A percentile compares a stretch with the other conserved stretches of the same genome.
phyloP scores from a whole-genome alignment of 2,113 vertebrate species.

The Petrocephalus zakoni region DNA sequence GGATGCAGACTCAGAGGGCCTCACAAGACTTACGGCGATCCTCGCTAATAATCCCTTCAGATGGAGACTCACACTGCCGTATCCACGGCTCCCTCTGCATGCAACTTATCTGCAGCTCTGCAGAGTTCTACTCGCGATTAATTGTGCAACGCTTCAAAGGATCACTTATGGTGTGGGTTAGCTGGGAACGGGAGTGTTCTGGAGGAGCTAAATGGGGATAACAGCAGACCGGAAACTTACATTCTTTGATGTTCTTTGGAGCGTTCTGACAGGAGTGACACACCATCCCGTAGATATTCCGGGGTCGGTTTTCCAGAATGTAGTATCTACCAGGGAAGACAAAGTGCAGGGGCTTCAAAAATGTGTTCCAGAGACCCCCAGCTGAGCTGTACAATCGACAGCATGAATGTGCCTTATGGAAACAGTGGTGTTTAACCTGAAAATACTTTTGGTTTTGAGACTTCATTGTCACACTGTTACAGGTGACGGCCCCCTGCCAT shows the following conservation, averaged over 20 bases:
- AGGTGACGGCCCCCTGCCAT: neutral
- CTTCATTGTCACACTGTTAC: neutral
- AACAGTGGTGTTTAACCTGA: neutral
- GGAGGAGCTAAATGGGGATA: neutral
- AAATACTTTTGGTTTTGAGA: neutral
- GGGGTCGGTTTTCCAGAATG: slow-evolving; percentile 87
- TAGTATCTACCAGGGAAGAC: slow-evolving; percentile 72
- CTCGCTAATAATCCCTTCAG: neutral
- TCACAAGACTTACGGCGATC: neutral
- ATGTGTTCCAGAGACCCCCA: neutral
- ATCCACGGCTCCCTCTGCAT: neutral
- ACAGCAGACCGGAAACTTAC: slow-evolving; percentile 61
- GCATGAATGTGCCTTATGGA: neutral
- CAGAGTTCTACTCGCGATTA: neutral
- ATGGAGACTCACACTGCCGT: neutral
- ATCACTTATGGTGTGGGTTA: neutral
- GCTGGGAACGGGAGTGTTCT: neutral
- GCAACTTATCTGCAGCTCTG: neutral
- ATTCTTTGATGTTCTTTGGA: slow-evolving; percentile 88
- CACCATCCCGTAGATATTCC: slow-evolving; percentile 89
- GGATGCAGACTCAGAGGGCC: neutral
- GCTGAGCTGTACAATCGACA: neutral
- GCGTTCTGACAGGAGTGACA: slow-evolving; percentile 91
- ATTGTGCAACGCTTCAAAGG: neutral
- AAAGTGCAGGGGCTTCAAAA: slow-evolving; percentile 18